A percentile compares a stretch with the other conserved stretches of the same genome.
phyloP scores from a whole-genome alignment of 2,113 vertebrate species.

The Megaleporinus macrocephalus region DNA sequence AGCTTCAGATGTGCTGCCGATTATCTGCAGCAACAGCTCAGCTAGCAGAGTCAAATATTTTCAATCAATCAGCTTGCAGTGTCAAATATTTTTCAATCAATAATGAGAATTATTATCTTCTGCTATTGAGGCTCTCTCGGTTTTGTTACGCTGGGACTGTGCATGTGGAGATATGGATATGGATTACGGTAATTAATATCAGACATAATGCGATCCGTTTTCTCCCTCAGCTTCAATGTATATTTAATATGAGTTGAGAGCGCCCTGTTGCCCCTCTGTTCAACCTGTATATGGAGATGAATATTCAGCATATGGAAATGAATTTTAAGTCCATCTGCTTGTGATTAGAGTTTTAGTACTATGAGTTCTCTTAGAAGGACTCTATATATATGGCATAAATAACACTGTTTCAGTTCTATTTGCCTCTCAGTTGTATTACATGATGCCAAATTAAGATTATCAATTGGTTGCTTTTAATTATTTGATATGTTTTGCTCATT shows the following conservation, averaged over 20 bases:
- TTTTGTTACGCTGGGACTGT: neutral
- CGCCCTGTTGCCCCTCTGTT: neutral
- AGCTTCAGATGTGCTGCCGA: neutral
- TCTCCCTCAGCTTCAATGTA: neutral
- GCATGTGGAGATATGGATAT: neutral
- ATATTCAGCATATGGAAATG: neutral
- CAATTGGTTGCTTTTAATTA: too few relatives aligned
- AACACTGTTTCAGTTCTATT: neutral
- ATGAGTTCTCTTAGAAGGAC: too few relatives aligned
- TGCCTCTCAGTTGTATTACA: too few relatives aligned
- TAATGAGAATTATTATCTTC: neutral
- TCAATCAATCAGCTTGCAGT: neutral
- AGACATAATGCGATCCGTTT: neutral
- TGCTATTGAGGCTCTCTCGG: neutral
- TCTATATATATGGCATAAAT: neutral
- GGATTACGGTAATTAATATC: neutral
- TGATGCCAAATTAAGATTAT: too few relatives aligned
- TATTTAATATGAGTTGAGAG: neutral
- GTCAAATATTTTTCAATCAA: conserved; percentile 15
- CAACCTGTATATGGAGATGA: conserved; percentile 1
- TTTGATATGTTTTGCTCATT: too few relatives aligned
- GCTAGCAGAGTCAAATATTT: conserved; percentile 5
- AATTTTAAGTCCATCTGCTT: neutral
- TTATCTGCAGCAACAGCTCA: neutral
- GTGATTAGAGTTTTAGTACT: neutral